Percentiles rank a stretch among this genome's conserved stretches.
phyloP scores from a whole-genome alignment of 2,113 vertebrate genomes.

The Siniperca knerii region DNA sequence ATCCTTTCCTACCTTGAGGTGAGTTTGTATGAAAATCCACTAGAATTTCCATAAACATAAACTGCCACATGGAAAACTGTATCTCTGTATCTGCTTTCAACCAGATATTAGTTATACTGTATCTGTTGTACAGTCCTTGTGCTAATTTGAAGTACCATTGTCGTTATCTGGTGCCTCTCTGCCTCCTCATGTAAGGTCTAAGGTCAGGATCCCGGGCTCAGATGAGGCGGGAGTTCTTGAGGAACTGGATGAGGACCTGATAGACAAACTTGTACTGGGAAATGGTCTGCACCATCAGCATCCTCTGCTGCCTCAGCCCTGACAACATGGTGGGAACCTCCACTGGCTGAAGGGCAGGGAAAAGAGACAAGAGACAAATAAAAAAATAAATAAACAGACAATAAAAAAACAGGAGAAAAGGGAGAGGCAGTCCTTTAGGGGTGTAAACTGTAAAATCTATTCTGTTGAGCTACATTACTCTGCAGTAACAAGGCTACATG shows the following conservation, averaged over 20 bases:
- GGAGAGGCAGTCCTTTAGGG: not conserved
- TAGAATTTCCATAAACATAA: constrained; percentile 22
- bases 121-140: not conserved
- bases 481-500: not conserved
- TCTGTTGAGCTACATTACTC: not conserved
- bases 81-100: constrained; percentile 12
- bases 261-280: constrained; percentile 97
- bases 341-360: constrained; percentile 84
- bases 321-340: constrained; percentile 93
- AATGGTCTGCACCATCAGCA: constrained; percentile 97
- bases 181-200: not conserved
- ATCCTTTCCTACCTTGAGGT: constrained; percentile 16
- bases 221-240: constrained; percentile 95
- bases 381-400: not conserved
- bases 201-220: constrained; percentile 65
- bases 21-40: constrained; percentile 30
- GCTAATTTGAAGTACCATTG: constrained; percentile 30
- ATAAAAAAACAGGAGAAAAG: not conserved
- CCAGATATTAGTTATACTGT: not conserved
- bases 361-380: not conserved
- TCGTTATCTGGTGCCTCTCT: not conserved
- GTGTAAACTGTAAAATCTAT: not conserved
- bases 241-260: constrained; percentile 95
- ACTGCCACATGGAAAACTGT: constrained; percentile 14
- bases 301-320: constrained; percentile 91